These are phyloP conservation scores for Argyra leucocephala DNA, from an alignment of 2,888 invertebrate species.

Conservation along the genomic window DNA sequence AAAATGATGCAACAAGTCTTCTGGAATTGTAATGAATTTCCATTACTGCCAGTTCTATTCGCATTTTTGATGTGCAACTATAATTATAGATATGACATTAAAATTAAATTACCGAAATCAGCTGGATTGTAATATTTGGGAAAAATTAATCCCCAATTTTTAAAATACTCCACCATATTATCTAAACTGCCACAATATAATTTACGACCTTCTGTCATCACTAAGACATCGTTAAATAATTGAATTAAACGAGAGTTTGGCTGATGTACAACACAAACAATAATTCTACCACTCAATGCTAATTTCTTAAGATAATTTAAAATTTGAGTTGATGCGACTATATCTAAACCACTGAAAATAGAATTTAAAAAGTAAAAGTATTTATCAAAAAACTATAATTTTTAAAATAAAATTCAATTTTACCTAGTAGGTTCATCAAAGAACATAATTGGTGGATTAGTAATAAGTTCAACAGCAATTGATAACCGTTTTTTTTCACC, in stretches of 20 bases:
- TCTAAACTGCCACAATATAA: constrained; percentile 67
- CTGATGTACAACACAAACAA: constrained; percentile 83
- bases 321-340: constrained; percentile 71
- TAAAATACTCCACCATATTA: constrained; percentile 62
- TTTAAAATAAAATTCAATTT: constrained; percentile 25
- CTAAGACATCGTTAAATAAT: constrained; percentile 79
- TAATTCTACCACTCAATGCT: constrained; percentile 70
- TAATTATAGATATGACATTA: not conserved
- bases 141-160: constrained; percentile 58
- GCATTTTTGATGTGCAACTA: too few relatives aligned
- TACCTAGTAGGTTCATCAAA: constrained; percentile 92
- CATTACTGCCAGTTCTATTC: too few relatives aligned
- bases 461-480: constrained; percentile 80
- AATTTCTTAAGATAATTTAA: constrained; percentile 65
- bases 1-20: not conserved
- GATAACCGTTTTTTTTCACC: constrained; percentile 83
- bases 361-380: constrained; percentile 7
- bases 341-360: constrained; percentile 62
- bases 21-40: too few relatives aligned
- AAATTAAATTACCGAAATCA: constrained; percentile 59
- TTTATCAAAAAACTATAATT: not conserved
- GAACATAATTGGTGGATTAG: constrained; percentile 87
- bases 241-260: constrained; percentile 76
- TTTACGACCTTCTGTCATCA: constrained; percentile 66
- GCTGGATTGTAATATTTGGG: constrained; percentile 85